These are phyloP conservation scores for Lasiurus cinereus DNA, from an alignment of 2,113 vertebrate genomes.

Conservation along the genomic window DNA sequence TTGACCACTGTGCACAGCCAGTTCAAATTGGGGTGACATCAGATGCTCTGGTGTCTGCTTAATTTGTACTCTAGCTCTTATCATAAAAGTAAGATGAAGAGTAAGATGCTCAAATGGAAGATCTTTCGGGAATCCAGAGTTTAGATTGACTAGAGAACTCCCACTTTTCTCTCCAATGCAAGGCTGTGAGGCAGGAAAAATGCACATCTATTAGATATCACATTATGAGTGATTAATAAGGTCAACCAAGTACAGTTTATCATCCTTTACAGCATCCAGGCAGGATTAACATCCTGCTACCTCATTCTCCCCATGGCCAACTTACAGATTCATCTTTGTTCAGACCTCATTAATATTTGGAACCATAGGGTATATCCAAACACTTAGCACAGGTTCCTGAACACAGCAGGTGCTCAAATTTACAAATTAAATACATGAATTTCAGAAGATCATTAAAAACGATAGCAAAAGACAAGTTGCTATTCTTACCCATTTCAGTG, in stretches of 20 bases:
- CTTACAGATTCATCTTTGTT: conserved; percentile 56
- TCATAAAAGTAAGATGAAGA: conserved; percentile 53
- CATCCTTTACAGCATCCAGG: conserved; percentile 70
- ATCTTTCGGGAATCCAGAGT: conserved; percentile 72
- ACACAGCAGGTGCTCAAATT: background rate
- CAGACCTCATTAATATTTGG: conserved; percentile 77
- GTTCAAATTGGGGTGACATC: background rate
- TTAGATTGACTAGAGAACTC: conserved; percentile 65
- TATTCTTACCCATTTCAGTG: background rate
- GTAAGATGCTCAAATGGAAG: conserved; percentile 67
- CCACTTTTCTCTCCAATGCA: conserved; percentile 64
- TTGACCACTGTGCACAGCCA: background rate
- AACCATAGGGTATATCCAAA: conserved; percentile 18
- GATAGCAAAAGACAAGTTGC: background rate
- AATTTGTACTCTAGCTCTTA: conserved; percentile 12
- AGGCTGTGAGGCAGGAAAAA: conserved; percentile 66
- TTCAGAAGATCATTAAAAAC: background rate
- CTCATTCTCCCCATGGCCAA: conserved; percentile 77
- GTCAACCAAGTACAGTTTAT: conserved; percentile 78
- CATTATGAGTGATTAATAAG: conserved; percentile 81
- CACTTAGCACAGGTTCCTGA: background rate
- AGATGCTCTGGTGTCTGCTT: background rate
- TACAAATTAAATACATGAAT: background rate
- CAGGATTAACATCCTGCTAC: conserved; percentile 70
- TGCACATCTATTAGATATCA: conserved; percentile 69